These are phyloP conservation scores for Picus viridis DNA, from an alignment of 2,797 vertebrate genomes.

Conservation along the genomic window DNA sequence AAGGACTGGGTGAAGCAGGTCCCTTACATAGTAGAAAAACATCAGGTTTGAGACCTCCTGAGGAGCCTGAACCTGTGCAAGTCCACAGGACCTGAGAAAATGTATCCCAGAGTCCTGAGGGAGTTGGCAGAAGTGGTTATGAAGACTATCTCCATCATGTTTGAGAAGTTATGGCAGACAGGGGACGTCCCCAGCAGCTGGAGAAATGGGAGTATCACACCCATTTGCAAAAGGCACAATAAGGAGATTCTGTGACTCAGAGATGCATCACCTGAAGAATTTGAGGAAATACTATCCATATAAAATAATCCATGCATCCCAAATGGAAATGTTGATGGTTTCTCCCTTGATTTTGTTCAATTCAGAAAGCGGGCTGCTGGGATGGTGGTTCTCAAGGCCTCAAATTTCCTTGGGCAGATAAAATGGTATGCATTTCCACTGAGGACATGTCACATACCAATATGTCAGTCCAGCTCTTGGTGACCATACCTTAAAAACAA, in stretches of 20 bases:
- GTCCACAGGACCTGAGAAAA: too few species aligned
- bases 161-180: too few species aligned
- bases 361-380: neutral
- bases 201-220: too few species aligned
- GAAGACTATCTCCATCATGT: too few species aligned
- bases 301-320: neutral
- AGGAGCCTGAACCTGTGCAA: too few species aligned
- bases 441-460: neutral
- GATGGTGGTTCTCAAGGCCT: neutral
- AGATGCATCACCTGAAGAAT: neutral
- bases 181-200: too few species aligned
- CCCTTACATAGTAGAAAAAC: neutral
- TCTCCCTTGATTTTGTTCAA: neutral
- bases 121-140: neutral
- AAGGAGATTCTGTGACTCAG: neutral
- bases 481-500: neutral
- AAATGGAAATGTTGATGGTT: neutral
- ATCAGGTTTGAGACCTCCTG: neutral
- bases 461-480: neutral
- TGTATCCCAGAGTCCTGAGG: neutral
- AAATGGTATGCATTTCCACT: neutral
- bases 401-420: neutral
- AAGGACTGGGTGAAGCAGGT: neutral
- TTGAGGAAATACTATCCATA: neutral
- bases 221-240: neutral